phyloP scores from a whole-genome alignment of 2,113 vertebrate genomes.

The Thunnus maccoyii region DNA sequence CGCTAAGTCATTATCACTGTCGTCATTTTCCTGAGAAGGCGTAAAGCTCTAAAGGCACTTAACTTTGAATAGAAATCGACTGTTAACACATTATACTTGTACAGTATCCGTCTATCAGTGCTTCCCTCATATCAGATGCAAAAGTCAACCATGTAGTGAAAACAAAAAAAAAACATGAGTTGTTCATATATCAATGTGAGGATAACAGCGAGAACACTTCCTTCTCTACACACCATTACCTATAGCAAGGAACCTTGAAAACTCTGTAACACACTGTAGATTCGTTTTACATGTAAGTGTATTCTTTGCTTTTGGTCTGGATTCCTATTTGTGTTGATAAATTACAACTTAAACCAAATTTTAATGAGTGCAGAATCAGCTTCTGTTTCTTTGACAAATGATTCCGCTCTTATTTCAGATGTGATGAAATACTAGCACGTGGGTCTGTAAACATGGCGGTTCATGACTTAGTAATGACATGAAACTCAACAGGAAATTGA shows the following conservation, averaged over 20 bases:
- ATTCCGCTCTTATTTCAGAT: not conserved
- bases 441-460: conserved; percentile 63
- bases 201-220: not conserved
- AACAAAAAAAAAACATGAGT: not conserved
- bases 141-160: not conserved
- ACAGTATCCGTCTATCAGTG: too few relatives aligned
- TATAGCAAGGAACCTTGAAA: not conserved
- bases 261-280: not conserved
- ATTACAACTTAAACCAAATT: conserved; percentile 25
- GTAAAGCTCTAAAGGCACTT: not conserved
- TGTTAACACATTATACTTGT: not conserved
- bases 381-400: conserved; percentile 21
- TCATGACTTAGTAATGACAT: conserved; percentile 77
- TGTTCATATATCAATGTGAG: conserved; percentile 4
- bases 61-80: not conserved
- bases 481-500: conserved; percentile 73
- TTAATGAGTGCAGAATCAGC: conserved; percentile 36
- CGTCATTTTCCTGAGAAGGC: not conserved
- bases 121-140: not conserved
- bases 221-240: not conserved
- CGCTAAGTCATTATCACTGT: not conserved
- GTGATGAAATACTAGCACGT: conserved; percentile 28
- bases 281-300: conserved; percentile 8
- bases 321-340: conserved; percentile 31
- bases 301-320: not conserved